These are phyloP conservation scores for Bubo scandiacus DNA, from an alignment of 2,113 vertebrate species.

Conservation along the genomic window DNA sequence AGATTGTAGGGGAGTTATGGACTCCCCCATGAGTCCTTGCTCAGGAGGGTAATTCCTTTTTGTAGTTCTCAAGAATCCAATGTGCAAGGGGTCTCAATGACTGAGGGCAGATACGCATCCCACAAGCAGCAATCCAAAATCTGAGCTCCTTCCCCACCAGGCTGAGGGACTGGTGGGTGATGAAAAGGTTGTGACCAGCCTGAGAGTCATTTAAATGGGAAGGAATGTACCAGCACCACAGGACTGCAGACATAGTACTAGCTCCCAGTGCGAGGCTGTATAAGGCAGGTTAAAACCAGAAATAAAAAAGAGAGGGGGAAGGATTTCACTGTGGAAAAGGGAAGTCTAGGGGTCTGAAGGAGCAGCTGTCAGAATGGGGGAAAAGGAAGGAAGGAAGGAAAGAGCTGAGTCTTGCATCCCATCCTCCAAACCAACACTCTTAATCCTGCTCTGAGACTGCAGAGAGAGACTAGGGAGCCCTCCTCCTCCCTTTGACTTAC, in stretches of 20 bases:
- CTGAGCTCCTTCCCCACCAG: neutral
- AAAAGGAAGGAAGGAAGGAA: neutral
- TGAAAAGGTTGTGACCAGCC: neutral
- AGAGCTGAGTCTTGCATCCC: neutral
- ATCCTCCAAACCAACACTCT: neutral
- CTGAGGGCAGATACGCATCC: neutral
- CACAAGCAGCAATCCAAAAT: neutral
- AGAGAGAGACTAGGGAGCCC: neutral
- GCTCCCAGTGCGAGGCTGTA: neutral
- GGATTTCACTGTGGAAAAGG: neutral
- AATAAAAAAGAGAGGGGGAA: neutral
- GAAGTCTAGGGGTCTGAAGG: neutral
- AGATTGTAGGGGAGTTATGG: neutral
- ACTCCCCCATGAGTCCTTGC: fast-evolving
- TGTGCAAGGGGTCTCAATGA: fast-evolving
- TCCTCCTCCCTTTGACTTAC: neutral
- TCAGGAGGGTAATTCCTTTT: neutral
- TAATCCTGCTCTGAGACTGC: neutral
- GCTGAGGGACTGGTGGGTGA: neutral
- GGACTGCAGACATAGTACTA: neutral
- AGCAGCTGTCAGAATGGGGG: neutral
- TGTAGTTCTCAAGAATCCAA: neutral
- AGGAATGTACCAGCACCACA: neutral
- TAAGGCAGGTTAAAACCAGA: neutral
- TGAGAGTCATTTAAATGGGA: neutral